Base-by-base conservation (phyloP, 2,113 vertebrate species). In the Falco punctatus region DNA sequence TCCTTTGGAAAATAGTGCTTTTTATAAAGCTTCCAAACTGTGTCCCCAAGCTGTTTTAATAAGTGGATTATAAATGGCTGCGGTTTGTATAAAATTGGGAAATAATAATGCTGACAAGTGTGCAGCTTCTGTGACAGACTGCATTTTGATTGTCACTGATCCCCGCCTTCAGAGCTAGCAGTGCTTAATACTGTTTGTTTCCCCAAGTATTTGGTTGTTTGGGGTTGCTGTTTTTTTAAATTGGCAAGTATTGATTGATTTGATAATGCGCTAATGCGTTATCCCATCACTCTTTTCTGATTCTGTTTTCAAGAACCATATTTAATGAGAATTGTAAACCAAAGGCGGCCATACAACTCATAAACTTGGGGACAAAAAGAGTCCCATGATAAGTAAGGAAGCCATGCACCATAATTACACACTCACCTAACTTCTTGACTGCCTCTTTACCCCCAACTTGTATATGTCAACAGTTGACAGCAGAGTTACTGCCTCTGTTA, bases 321-420 rank as follows among this genome's bases (percentile, higher is more conserved):
- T 54, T 90, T 77, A 88, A 66, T 1, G 3, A 85, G n/a, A 79
- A 24, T 23, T 52, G 17, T 15, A 74, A 88, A 23, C 18, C n/a
- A 48, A n/a, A 88, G 61, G 16, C 9, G 9, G 21, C 73, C 9
- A 6, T 81, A 38, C 13, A 28, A 8, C 24, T 72, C 9, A 26
- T 40, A 48, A 92, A 81, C 15, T 2, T 46, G 70, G 66, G 80
- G 52, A 69, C 78, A 71, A 15, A 2, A 8, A 55, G 84, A 74
- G 62, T 65, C 73, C 66, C 42, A 9, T 0, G 1, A 69, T 82
- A 95, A 95, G 95, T 86, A 95, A 96, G 97, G 91, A 96, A 96
- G 95, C 96, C 72, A 13, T 70, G 26, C 80, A 78, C 22, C 20
- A 4, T 77, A 88, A 91, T 82, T 48, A 54, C 59, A 64, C 33